These are phyloP conservation scores for Asarcornis scutulata DNA, from an alignment of 2,113 vertebrate genomes.

Conservation along the genomic window DNA sequence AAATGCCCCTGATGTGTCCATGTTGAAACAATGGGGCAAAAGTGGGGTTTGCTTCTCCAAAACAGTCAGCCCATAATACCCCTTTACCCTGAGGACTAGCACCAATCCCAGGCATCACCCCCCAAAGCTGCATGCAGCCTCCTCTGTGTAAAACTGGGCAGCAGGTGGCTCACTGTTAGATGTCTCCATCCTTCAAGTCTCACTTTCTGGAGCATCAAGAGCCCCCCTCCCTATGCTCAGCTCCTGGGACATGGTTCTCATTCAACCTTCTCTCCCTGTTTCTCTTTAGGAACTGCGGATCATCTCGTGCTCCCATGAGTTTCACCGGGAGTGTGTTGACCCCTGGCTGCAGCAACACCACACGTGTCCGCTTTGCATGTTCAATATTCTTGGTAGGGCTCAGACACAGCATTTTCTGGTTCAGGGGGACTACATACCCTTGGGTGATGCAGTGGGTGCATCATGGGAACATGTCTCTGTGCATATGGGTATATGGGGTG, in stretches of 20 bases:
- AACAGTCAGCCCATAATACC: background rate
- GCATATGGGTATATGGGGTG: fast-evolving
- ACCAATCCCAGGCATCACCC: background rate
- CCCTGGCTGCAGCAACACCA: constrained; percentile 95
- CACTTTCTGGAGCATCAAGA: background rate
- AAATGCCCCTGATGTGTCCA: background rate
- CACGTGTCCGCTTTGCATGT: constrained; percentile 98
- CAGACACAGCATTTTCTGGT: background rate
- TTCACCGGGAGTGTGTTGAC: constrained; percentile 94
- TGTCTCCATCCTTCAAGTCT: background rate
- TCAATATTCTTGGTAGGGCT: constrained; percentile 95
- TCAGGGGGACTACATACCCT: background rate
- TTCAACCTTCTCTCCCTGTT: background rate
- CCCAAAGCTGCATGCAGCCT: background rate
- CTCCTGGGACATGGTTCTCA: background rate
- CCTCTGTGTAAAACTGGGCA: background rate
- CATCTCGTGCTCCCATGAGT: constrained; percentile 95
- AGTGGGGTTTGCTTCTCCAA: background rate
- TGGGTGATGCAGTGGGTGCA: fast-evolving
- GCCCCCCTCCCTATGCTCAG: background rate
- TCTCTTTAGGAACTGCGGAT: constrained; percentile 89
- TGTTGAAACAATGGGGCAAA: background rate
- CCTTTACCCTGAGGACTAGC: fast-evolving
- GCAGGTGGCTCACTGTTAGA: background rate
- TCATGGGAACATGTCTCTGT: background rate